These are phyloP conservation scores for Ictalurus furcatus DNA, from an alignment of 2,113 vertebrate species.

Conservation along the genomic window DNA sequence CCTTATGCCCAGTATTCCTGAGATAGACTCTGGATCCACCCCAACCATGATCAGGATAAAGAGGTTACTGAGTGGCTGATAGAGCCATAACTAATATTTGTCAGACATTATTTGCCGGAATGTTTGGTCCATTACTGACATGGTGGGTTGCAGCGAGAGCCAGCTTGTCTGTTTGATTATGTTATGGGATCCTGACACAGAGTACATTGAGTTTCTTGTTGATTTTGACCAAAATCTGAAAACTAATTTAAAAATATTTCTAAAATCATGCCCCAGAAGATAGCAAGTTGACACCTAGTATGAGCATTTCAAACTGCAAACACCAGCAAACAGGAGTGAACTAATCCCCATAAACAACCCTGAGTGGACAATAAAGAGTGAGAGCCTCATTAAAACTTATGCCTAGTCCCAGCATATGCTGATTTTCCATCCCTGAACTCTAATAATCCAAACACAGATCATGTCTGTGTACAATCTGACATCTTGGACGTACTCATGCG, in stretches of 20 bases:
- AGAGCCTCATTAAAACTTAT: slow-evolving; percentile 69
- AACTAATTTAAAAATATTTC: not conserved
- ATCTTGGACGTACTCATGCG: not conserved
- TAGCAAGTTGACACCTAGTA: not conserved
- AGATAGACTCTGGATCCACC: not conserved
- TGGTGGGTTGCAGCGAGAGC: not conserved
- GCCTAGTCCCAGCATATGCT: slow-evolving; percentile 66
- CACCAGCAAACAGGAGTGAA: slow-evolving; percentile 15
- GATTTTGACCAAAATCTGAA: not conserved
- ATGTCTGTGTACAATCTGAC: slow-evolving; percentile 10
- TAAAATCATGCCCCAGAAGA: not conserved
- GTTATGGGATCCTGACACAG: not conserved
- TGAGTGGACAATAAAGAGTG: slow-evolving; percentile 36
- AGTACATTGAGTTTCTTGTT: not conserved
- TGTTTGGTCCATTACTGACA: not conserved
- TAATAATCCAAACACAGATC: slow-evolving; percentile 28
- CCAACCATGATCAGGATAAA: not conserved
- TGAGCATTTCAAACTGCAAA: slow-evolving; percentile 3
- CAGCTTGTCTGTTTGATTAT: not conserved
- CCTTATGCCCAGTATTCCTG: not conserved
- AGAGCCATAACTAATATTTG: not conserved
- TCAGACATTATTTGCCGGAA: not conserved
- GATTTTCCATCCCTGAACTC: slow-evolving; percentile 47
- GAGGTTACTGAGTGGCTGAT: not conserved
- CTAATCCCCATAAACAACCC: slow-evolving; percentile 37